Evolutionary conservation across 2,797 vertebrate species (phyloP), one percentile per base, ranked within the genome.

Genomic region (Gadopsis marmoratus): DNA sequence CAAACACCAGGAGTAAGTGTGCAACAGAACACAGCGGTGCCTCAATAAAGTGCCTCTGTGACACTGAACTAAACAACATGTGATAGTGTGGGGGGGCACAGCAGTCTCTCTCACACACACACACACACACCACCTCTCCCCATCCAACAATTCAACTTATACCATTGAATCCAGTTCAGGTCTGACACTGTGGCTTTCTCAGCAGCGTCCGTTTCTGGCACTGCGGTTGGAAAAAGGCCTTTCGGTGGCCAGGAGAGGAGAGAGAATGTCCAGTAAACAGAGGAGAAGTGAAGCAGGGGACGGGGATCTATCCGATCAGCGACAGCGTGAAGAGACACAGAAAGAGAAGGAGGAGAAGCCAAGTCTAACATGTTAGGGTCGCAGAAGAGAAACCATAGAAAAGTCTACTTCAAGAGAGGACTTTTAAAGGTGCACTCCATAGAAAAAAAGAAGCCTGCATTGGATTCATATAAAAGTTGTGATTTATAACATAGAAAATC

Each of bases 151-250:
- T 35, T 64, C 58, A 65, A 79, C 64, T 75, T 79, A 66, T 95
- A 96, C 95, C 95, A 96, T 96, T 95, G 94, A 94, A 90, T 96
- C 95, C 94, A 91, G 93, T 86, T 91, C 87, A 79, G 88, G 88
- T 89, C 87, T 88, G 88, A 93, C 87, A 90, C 86, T 90, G 92
- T 82, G 82, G 90, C 78, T 93, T 90, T 92, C 85, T 91, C 91
- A 85, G 90, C 90, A 87, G 91, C 83, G 90, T 94, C 89, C 89
- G 86, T 89, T 89, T 89, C 90, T 93, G 94, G 93, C 88, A 92
- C 85, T 76, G 81, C 48, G 71, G 87, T 81, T 31, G 92, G 89
- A 93, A 92, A 94, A 93, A 67, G 78, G 84, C 86, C 85, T 88
- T 91, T 91, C 83, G 85, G 84, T 47, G 85, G 90, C 88, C 92